Conservation (phyloP, 2,797 vertebrate species). For the Linurgus olivaceus region DNA sequence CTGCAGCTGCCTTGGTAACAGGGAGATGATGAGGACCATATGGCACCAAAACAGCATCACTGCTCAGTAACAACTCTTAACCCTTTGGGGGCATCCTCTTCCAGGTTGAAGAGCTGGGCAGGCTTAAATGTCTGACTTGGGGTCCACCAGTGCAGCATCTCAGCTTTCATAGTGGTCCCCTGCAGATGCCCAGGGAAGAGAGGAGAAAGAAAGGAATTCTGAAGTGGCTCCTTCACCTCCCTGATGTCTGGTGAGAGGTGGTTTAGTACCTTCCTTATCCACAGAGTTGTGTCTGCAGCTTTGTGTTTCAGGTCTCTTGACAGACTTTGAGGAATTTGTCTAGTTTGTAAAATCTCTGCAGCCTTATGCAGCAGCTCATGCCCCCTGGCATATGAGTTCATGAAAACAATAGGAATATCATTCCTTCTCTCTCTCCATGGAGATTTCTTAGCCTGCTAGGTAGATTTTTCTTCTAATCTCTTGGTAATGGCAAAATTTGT, state of each 20-base stretch:
- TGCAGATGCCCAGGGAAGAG: not conserved
- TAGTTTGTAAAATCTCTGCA: not conserved
- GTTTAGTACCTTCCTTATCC: not conserved
- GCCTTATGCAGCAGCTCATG: not conserved
- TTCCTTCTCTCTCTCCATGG: not conserved
- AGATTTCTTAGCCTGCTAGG: not conserved
- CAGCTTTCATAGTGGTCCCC: fast-evolving
- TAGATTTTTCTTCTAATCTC: not conserved
- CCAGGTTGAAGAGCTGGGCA: not conserved
- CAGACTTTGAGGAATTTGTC: not conserved
- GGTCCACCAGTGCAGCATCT: not conserved
- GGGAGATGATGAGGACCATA: not conserved
- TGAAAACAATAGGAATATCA: not conserved
- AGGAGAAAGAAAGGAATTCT: not conserved
- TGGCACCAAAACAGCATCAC: not conserved
- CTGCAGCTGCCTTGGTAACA: slow-evolving; percentile 4
- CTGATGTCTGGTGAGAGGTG: not conserved
- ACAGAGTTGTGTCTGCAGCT: not conserved
- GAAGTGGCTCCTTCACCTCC: not conserved
- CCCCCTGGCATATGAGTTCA: not conserved
- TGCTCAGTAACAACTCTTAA: not conserved
- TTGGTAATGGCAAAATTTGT: not conserved
- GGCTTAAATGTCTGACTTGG: not conserved
- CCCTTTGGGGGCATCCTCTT: not conserved
- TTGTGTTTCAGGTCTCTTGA: not conserved